Conservation (phyloP, 2,888 invertebrate genomes). For the Sarcophaga carnaria region DNA sequence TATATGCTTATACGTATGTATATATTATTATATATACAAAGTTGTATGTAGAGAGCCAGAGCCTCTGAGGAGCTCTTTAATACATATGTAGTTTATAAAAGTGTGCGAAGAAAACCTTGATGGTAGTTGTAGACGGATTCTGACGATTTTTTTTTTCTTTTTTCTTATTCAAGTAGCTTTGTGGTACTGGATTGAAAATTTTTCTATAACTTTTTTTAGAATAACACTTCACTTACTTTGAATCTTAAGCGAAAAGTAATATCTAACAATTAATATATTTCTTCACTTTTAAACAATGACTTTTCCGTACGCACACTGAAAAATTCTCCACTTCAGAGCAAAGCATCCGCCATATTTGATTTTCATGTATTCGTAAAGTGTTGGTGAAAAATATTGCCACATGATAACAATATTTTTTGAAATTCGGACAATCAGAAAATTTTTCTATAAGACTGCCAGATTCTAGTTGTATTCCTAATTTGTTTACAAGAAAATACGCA, state of each 20-base stretch:
- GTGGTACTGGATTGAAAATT: background rate
- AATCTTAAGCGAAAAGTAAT: constrained; percentile 60
- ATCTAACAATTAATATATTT: constrained; percentile 57
- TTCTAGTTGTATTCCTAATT: constrained; percentile 5
- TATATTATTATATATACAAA: constrained; percentile 36
- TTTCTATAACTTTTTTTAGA: constrained; percentile 13
- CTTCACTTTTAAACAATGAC: constrained; percentile 61
- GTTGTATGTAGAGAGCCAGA: constrained; percentile 38
- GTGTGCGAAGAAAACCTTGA: constrained; percentile 62
- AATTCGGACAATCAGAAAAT: constrained; percentile 49
- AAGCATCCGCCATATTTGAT: constrained; percentile 69
- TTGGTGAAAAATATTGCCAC: constrained; percentile 50
- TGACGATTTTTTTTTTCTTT: constrained; percentile 31
- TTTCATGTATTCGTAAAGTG: constrained; percentile 64
- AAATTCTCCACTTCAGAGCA: constrained; percentile 67
- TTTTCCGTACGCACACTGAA: constrained; percentile 68
- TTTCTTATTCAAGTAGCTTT: constrained; percentile 6
- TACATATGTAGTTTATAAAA: constrained; percentile 29
- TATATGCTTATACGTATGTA: constrained; percentile 48
- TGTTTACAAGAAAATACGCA: background rate
- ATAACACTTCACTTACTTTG: constrained; percentile 67
- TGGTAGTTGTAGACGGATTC: constrained; percentile 52
- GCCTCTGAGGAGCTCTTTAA: constrained; percentile 36
- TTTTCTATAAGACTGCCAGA: background rate
- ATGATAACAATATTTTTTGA: background rate